Base-by-base conservation (phyloP, 1,140 invertebrate genomes). In the Phymastichus coffea region DNA sequence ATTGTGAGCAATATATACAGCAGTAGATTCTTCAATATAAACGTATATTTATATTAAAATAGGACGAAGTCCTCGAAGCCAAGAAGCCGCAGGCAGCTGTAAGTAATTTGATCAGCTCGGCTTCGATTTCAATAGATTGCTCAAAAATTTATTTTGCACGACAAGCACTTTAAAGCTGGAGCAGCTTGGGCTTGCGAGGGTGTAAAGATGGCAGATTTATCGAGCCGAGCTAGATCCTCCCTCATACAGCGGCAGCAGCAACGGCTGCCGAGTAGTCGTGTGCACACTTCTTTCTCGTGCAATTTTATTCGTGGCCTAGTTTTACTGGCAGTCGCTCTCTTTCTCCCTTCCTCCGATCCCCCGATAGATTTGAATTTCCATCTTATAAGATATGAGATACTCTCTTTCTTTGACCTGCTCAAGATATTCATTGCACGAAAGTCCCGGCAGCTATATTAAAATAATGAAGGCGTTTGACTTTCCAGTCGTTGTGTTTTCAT, bases 281-380 rank as follows among this genome's bases (percentile, higher is more conserved):
- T n/a, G n/a, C n/a, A n/a, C n/a, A n/a, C 1, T 17, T 20, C 10
- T 14, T 14, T 40, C 35, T 33, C 23, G 8, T n/a, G 15, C 4
- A 47, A 56, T 41, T 56, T 47, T 47, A 56, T 47, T 56, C 53
- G 43, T 56, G 30, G 3, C 43, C 43, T 26, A 47, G 41, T 56
- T 56, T 47, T 10, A 26, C 22, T 25, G 1, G 49, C 17, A 3
- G 19, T 23, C n/a, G n/a, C 28, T 30, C 12, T 12, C 28, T 30
- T 12, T 6, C 12, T 6, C 28, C 6, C 28, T 6, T 12, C 6
- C 28, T 12, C 28, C 28, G 12, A 30, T 8, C 12, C 28, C 6
- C 33, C 52, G 40, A 44, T 44, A 33, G 38, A 54, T 44, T 33
- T 44, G 25, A 44, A 54, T 54, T 44, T 54, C 49, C 25, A 15